These are phyloP conservation scores for Nycticryphes semicollaris DNA, from an alignment of 2,113 vertebrate species.

Conservation along the genomic window DNA sequence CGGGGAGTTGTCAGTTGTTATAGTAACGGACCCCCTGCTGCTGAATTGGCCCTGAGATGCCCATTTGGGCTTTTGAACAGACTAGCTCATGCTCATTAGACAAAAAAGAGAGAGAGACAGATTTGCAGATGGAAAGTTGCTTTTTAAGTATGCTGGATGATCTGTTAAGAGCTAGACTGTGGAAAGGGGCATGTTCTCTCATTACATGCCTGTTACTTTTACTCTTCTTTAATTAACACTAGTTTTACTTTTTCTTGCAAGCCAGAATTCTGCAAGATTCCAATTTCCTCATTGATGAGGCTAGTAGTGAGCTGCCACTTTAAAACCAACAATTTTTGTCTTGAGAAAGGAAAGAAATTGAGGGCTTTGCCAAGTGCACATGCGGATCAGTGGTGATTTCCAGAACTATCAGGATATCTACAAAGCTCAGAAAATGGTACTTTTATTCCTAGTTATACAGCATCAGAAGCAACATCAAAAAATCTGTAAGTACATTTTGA, in stretches of 20 bases:
- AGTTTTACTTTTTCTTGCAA: not conserved
- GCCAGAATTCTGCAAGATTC: not conserved
- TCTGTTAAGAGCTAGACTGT: conserved; percentile 26
- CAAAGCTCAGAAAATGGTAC: not conserved
- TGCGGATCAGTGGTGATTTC: not conserved
- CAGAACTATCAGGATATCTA: not conserved
- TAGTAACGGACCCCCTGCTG: conserved; percentile 56
- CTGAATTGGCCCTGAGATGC: conserved; percentile 47
- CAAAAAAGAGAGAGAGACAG: conserved; percentile 35
- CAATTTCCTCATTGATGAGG: not conserved
- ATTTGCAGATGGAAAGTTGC: conserved; percentile 55
- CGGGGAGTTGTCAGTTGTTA: conserved; percentile 56
- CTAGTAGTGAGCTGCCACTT: not conserved
- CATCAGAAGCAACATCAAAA: not conserved
- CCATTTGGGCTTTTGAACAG: conserved; percentile 53
- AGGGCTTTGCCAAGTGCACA: not conserved
- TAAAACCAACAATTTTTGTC: not conserved
- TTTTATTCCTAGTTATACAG: not conserved
- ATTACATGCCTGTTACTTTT: conserved; percentile 41
- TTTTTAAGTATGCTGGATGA: conserved; percentile 46
- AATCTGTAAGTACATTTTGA: not conserved
- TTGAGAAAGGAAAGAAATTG: not conserved
- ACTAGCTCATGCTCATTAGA: conserved; percentile 56
- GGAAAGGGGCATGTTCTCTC: conserved; percentile 29
- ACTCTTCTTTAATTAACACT: conserved; percentile 28